phyloP scores from a whole-genome alignment of 1,140 invertebrate genomes.

The Cydia pomonella region DNA sequence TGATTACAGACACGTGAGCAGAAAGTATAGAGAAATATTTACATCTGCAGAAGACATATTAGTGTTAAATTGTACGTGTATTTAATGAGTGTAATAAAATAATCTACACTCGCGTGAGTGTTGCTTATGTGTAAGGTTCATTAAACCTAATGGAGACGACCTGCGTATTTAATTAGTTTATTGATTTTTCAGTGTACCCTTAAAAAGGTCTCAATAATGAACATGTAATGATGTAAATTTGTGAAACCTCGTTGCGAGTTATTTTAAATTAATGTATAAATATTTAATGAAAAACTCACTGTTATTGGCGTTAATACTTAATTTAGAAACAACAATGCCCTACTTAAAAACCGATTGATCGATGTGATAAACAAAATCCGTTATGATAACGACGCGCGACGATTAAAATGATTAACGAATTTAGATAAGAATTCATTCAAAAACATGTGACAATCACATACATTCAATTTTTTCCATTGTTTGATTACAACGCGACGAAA shows the following conservation, averaged over 20 bases:
- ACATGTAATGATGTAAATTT: too few relatives aligned
- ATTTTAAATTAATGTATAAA: too few relatives aligned
- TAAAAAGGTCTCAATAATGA: too few relatives aligned
- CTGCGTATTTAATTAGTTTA: too few relatives aligned
- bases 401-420: conserved; percentile 22
- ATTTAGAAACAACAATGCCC: background rate
- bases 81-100: background rate
- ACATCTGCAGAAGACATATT: too few relatives aligned
- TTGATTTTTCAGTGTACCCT: too few relatives aligned
- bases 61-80: background rate
- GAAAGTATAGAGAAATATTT: background rate
- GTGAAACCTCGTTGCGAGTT: too few relatives aligned
- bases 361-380: background rate
- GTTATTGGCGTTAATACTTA: too few relatives aligned
- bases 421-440: background rate
- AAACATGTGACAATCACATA: background rate
- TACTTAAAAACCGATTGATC: conserved; percentile 12
- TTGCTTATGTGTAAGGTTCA: too few relatives aligned
- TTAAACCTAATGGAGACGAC: too few relatives aligned
- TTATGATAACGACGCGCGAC: conserved; percentile 4
- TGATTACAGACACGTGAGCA: background rate
- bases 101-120: background rate
- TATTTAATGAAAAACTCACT: too few relatives aligned
- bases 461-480: conserved; percentile 3
- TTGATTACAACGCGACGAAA: background rate